These are phyloP conservation scores for Pocillopora verrucosa DNA, from an alignment of 64 coral and sea anemone genomes.

Conservation along the genomic window DNA sequence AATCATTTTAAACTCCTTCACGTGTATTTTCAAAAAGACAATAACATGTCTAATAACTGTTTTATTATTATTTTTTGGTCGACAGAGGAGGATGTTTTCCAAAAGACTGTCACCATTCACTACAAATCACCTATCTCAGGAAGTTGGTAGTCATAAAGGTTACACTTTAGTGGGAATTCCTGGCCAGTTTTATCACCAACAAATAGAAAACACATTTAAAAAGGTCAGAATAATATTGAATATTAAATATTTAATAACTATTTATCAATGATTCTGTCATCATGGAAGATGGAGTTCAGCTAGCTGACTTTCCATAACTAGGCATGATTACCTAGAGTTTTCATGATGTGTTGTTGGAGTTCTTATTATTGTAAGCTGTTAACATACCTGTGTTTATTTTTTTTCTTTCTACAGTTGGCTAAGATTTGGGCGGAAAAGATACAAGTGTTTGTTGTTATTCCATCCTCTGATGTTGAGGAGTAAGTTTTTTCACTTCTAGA, in stretches of 20 bases:
- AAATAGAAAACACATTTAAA: conserved; percentile 64
- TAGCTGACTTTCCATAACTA: too few species aligned
- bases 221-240: conserved; percentile 25
- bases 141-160: conserved; percentile 31
- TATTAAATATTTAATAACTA: too few species aligned
- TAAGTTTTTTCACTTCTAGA: conserved; percentile 3
- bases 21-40: not conserved
- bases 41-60: not conserved
- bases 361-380: too few species aligned
- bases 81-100: conserved; percentile 54
- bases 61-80: not conserved
- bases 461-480: conserved; percentile 63
- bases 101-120: conserved; percentile 41
- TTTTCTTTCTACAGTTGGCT: conserved; percentile 35
- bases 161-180: conserved; percentile 66
- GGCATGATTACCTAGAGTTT: too few species aligned
- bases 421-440: conserved; percentile 31
- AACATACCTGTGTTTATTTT: not conserved
- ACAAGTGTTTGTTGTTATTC: conserved; percentile 45
- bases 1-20: not conserved
- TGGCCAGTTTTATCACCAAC: conserved; percentile 42
- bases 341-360: too few species aligned
- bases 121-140: conserved; percentile 2
- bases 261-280: too few species aligned
- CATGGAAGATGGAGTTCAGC: too few species aligned